Base-by-base conservation (phyloP, 1,140 invertebrate species). In the Pogonus chalceus region DNA sequence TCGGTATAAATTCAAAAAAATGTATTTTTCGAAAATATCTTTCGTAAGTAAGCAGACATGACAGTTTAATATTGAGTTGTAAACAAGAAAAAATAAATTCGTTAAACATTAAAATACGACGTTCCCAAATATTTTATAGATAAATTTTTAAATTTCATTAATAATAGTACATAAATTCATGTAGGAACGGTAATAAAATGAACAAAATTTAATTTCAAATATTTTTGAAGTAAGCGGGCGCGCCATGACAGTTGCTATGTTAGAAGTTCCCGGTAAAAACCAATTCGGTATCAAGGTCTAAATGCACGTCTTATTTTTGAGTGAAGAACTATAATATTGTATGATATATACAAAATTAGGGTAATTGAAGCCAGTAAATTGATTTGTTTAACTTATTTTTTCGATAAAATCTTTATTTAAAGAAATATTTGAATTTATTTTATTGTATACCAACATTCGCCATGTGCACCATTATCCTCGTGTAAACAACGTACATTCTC, bases 361-460 rank as follows among this genome's bases (percentile, higher is more conserved):
- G 4, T 43, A 9, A 10, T 18, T 12, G 9, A 43, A 43, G 37
- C 18, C 7, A 10, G 9, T 43, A 12, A 18, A 43, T 43, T 9
- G 4, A 16, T 43, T 43, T 43, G 37, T 3, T 12, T 7, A 10
- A 16, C 18, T 10, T 43, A 18, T 12, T 9, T 43, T 4, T 3
- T 3, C 3, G 37, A 43, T 4, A 43, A 12, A 43, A 10, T 18
- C 7, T 43, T 43, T 43, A 43, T 4, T 12, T 43, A 4, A 4
- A 4, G 18, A 7, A 16, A 4, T 12, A 43, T 12, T 43, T 18
- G 37, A 43, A 18, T 43, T 43, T 43, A 43, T 43, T 43, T 43
- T 43, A 43, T 43, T 43, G 37, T 43, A 43, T 49, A 49, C 16
- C 20, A 49, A 49, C 47, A 49, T 20, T 49, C 22, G 47, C 47